These are phyloP conservation scores for Arrhopalites spinosus DNA, from an alignment of 2,888 invertebrate genomes.

Conservation along the genomic window DNA sequence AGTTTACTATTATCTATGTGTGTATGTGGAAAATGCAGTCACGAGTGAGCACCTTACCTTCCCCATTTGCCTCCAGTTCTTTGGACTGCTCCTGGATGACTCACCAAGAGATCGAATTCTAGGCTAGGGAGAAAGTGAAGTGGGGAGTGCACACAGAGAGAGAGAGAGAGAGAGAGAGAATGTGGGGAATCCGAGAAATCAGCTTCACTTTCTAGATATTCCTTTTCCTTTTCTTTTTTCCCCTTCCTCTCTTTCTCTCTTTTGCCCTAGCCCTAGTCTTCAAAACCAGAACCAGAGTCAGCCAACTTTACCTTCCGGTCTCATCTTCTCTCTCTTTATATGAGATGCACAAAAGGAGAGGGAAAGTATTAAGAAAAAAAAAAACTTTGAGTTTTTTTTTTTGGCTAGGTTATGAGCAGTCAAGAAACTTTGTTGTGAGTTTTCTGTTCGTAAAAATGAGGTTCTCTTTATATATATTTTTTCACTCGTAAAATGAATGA, in stretches of 20 bases:
- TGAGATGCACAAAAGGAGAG: too few relatives aligned
- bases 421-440: not conserved
- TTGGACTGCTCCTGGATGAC: slow-evolving; percentile 33
- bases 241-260: not conserved
- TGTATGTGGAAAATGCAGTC: slow-evolving; percentile 15
- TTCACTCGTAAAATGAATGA: not conserved
- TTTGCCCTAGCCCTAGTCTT: not conserved
- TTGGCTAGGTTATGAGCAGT: not conserved
- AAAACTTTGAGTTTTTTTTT: not conserved
- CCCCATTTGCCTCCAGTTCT: slow-evolving; percentile 17
- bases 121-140: slow-evolving; percentile 19
- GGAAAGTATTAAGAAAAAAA: not conserved
- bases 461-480: too few relatives aligned
- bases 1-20: slow-evolving; percentile 22
- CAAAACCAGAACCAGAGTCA: not conserved
- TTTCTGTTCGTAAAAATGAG: not conserved
- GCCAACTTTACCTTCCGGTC: not conserved
- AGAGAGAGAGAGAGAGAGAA: slow-evolving; percentile 1
- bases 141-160: slow-evolving; percentile 4
- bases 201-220: slow-evolving; percentile 23
- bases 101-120: slow-evolving; percentile 31
- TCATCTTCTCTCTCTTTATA: not conserved
- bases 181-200: slow-evolving; percentile 33
- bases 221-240: not conserved
- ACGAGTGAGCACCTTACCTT: slow-evolving; percentile 27